Percentiles rank a stretch among this genome's conserved stretches.
Conservation (phyloP, 2,888 invertebrate genomes). For the Dorcus parallelipipedus region DNA sequence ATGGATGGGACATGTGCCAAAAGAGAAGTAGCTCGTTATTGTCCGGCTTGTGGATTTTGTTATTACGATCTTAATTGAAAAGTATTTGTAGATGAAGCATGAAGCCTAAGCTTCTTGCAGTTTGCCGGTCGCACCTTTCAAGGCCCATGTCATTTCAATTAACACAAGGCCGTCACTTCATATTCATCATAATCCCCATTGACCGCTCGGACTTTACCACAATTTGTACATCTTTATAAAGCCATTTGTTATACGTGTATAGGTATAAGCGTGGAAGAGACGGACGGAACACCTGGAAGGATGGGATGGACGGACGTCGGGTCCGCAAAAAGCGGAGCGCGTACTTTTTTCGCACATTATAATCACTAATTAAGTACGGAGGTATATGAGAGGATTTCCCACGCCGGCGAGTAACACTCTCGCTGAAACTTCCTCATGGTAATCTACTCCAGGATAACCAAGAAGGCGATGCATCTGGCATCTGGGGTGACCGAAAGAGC, state of each 20-base stretch:
- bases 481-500: slow-evolving; percentile 36
- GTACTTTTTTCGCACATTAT: slow-evolving; percentile 7
- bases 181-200: slow-evolving; percentile 38
- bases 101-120: slow-evolving; percentile 11
- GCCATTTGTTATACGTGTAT: slow-evolving; percentile 40
- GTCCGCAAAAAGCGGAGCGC: slow-evolving; percentile 4
- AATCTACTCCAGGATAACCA: slow-evolving; percentile 19
- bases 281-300: slow-evolving; percentile 22
- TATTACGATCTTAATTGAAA: slow-evolving; percentile 11
- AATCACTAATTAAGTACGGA: slow-evolving; percentile 15
- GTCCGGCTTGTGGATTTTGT: neutral
- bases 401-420: slow-evolving; percentile 18
- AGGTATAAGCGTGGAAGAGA: slow-evolving; percentile 20
- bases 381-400: slow-evolving; percentile 15
- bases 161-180: slow-evolving; percentile 43
- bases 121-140: slow-evolving; percentile 26
- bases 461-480: slow-evolving; percentile 27
- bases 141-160: slow-evolving; percentile 45
- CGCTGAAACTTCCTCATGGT: slow-evolving; percentile 27
- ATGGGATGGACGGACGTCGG: neutral
- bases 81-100: slow-evolving; percentile 7
- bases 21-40: too few relatives aligned
- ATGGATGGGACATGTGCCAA: too few relatives aligned
- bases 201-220: slow-evolving; percentile 28
- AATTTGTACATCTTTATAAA: slow-evolving; percentile 43